Percentiles rank a stretch among this genome's conserved stretches.
These are phyloP conservation scores for Antedon mediterranea DNA, from an alignment of 53 echinoderm and acorn worm species.

Conservation along the genomic window DNA sequence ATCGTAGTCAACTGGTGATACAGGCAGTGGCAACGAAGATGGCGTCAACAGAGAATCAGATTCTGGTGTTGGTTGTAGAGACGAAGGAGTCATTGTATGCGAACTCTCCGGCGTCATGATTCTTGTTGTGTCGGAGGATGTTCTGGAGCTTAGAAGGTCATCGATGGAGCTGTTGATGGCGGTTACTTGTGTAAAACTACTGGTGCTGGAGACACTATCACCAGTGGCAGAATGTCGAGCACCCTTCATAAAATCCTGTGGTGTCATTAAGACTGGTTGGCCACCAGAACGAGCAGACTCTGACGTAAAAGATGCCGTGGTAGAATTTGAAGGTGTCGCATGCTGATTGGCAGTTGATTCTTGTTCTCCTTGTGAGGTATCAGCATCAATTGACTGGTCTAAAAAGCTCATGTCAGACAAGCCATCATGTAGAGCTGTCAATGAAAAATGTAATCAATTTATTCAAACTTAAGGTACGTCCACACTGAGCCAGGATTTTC, in stretches of 20 bases:
- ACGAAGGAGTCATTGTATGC: constrained; percentile 55
- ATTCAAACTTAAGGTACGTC: too few species aligned
- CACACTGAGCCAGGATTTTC: too few species aligned
- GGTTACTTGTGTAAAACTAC: constrained; percentile 82
- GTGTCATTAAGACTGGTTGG: constrained; percentile 79
- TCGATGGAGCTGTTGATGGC: constrained; percentile 45
- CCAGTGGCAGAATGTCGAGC: constrained; percentile 39
- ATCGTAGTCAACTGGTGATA: background rate
- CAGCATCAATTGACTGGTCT: constrained; percentile 56
- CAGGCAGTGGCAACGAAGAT: constrained; percentile 23
- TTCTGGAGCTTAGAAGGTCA: constrained; percentile 50
- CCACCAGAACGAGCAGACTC: constrained; percentile 59
- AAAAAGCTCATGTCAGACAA: constrained; percentile 91
- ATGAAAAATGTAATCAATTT: background rate
- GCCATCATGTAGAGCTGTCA: constrained; percentile 68
- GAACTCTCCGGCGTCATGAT: constrained; percentile 52
- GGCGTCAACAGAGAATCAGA: constrained; percentile 19
- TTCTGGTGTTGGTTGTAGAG: constrained; percentile 14
- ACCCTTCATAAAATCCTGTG: constrained; percentile 58
- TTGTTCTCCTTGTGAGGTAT: constrained; percentile 28
- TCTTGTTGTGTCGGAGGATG: constrained; percentile 24
- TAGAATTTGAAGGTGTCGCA: constrained; percentile 41
- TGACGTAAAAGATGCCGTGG: constrained; percentile 83
- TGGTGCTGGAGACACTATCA: constrained; percentile 58
- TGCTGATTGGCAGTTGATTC: constrained; percentile 14